Evolutionary conservation across 2,113 vertebrate species (phyloP), one percentile per base, ranked within the genome.

Genomic region (Indicator indicator): DNA sequence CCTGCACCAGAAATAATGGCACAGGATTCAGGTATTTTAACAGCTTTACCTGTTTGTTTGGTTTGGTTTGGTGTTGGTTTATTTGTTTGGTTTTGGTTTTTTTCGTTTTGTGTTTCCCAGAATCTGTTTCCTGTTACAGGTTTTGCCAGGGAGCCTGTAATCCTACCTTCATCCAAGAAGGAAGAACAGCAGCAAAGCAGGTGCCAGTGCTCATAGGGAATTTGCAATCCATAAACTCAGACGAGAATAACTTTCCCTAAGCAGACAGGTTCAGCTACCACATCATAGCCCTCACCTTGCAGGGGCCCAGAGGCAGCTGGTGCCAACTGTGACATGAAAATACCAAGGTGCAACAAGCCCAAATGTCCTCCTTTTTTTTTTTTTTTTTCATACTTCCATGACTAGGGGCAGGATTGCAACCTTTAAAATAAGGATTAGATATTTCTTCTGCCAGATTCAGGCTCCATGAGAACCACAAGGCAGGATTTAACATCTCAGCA

Each of bases 261-360:
- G 48, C 70, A n/a, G 56, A 18, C 0, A 1, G 36, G 4, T 36
- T 70, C 60, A 6, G 23, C 16, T 40, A 5, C 58, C 0, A 0
- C 33, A 30, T 48, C 0, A 0, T n/a, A 56, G 32, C 30, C 64
- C 6, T 11, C 4, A 3, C 26, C 59, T 69, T 1, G 0, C 33
- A 2, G 9, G 5, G 60, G 1, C 15, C 42, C 3, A 1, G 9
- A 12, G 19, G 24, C 17, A 27, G 60, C 73, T 36, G 73, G 30
- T 14, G 24, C 36, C 27, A 27, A 8, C 18, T 2, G 30, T 1
- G 2, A 30, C 0, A 1, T 12, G 32, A 69, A 16, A 5, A 42
- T 1, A 0, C 5, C 0, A 0, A 58, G 44, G 33, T 48, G 18
- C 54, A 28, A n/a, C 40, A 46, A 72, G 52, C 38, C 44, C n/a